phyloP scores from a whole-genome alignment of 2,113 vertebrate species.

The Oxyura jamaicensis region DNA sequence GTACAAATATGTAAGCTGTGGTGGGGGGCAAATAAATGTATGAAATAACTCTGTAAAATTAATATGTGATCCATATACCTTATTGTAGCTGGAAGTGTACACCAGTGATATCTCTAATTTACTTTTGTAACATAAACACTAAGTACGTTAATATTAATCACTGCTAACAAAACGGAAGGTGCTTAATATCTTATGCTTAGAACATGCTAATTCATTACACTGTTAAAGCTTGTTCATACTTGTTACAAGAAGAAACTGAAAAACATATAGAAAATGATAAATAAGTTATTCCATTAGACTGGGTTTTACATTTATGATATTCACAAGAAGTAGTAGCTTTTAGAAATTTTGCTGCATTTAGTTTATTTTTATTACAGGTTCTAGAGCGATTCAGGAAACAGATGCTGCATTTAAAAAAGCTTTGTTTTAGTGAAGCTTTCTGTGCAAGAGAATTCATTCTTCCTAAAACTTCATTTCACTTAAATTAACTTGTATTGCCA shows the following conservation, averaged over 20 bases:
- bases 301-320: neutral
- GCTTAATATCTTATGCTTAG: neutral
- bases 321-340: neutral
- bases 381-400: slow-evolving; percentile 35
- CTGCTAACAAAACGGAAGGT: neutral
- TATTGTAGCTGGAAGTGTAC: neutral
- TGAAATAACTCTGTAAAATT: neutral
- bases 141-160: neutral
- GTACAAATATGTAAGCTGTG: neutral
- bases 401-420: slow-evolving; percentile 46
- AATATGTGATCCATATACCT: neutral
- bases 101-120: neutral
- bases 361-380: slow-evolving; percentile 25
- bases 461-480: slow-evolving; percentile 72
- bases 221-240: neutral
- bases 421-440: slow-evolving; percentile 43
- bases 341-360: neutral
- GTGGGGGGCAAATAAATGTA: neutral
- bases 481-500: slow-evolving; percentile 76
- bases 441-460: slow-evolving; percentile 51
- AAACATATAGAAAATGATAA: neutral
- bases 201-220: neutral
- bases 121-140: neutral
- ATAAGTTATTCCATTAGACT: neutral
- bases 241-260: neutral